Base-by-base conservation (phyloP, 2,797 vertebrate species). In the Scyliorhinus canicula region DNA sequence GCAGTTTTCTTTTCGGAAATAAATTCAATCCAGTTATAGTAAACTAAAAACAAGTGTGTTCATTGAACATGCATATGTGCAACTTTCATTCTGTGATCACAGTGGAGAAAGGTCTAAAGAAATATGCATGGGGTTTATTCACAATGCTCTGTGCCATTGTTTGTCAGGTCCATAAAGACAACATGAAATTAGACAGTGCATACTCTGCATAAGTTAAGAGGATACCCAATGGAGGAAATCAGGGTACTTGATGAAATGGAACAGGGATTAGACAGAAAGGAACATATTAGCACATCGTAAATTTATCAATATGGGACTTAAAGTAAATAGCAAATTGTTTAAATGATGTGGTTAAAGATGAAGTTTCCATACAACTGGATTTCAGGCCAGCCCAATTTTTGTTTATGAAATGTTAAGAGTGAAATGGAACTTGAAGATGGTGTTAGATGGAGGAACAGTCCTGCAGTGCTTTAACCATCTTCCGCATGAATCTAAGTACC, bases 291-390 rank as follows among this genome's bases (percentile, higher is more conserved):
- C 35, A 69, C 40, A 14, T 93, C 40, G 26, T 71, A 35, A 55
- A 14, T 93, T 47, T 67, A 74, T 94, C 69, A 71, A 94, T 55
- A 74, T 52, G 63, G 47, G 47, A 35, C 12, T 35, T 35, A 52
- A n/a, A 90, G 11, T 52, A 47, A 55, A 74, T 52, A 94, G 28
- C 4, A 60, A 16, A 35, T 35, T 31, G 60, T 57, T 90, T 85
- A 85, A n/a, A n/a, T n/a, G n/a, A 47, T 85, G 24, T 35, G 86
- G 47, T 94, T 94, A 94, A 74, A 93, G 14, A 35, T 71, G 67
- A 47, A 7, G 93, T 94, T 52, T 74, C 93, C 93, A 94, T 67
- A 94, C 93, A 94, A 94, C 47, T 74, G 16, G 93, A 94, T 52
- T 94, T 74, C 47, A 94, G 47, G 67, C 28, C 11, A 91, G 28